Base-by-base conservation (phyloP, 1,140 invertebrate species). In the Diorhabda sublineata region DNA sequence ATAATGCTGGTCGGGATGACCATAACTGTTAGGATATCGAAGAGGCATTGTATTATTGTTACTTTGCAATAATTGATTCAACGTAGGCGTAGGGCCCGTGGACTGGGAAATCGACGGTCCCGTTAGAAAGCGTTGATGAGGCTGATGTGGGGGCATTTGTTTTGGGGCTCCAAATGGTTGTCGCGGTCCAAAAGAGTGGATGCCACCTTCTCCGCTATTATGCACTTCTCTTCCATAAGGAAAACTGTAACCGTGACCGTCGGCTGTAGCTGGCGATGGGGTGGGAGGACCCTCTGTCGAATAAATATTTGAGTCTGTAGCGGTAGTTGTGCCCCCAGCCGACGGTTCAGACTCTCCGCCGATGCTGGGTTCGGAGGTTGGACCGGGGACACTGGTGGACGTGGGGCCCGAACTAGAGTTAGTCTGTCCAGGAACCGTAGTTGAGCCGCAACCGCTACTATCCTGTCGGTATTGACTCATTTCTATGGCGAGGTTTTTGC, bases 71-170 rank as follows among this genome's bases (percentile, higher is more conserved):
- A 96, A 83, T 76, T 95, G 94, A 82, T 96, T 96, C 67, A 96
- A 84, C 44, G 94, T 96, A 60, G 95, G 94, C 58, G 94, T 96
- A 11, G 93, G 94, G 61, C 94, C 92, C 69, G 91, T 89, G 64
- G 91, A 90, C 79, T 93, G 92, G 42, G 88, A 87, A 73, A 89
- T 86, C 69, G 84, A 85, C 76, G 89, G 88, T 68, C 88, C 88
- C 61, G 88, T 86, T 69, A 89, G 84, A 71, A 87, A 86, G 62
- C 87, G 83, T 75, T 84, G 84, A 68, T 83, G 85, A 66, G 71
- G 74, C 79, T 81, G 79, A 43, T 66, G 67, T 45, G 74, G 73
- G 6, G 74, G 75, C 69, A 75, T 72, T 67, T 74, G 74, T 67
- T 79, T 76, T 5, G 75, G 74, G 56, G 74, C 76, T 43, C 77